These are phyloP conservation scores for Metalampra italica DNA, from an alignment of 2,888 invertebrate genomes.

Conservation along the genomic window DNA sequence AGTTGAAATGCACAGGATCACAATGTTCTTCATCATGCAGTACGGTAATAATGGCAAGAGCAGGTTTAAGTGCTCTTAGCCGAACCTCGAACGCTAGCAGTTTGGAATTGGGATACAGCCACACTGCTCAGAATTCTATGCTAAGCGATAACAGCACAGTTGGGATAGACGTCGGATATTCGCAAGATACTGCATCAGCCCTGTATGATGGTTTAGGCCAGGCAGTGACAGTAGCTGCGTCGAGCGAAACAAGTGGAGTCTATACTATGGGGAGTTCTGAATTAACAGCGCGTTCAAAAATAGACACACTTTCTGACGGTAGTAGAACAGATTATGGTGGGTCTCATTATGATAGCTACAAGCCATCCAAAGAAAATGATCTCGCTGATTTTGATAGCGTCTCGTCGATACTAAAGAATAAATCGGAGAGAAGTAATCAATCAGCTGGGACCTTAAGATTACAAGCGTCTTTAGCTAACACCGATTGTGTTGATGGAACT, in stretches of 20 bases:
- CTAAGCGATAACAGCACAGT: constrained; percentile 85
- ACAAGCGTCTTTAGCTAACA: constrained; percentile 38
- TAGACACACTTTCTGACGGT: constrained; percentile 69
- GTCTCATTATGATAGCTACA: constrained; percentile 79
- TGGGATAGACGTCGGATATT: constrained; percentile 82
- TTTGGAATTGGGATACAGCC: constrained; percentile 90
- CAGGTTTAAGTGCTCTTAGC: constrained; percentile 73
- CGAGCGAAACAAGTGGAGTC: constrained; percentile 91
- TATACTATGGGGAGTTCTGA: constrained; percentile 88
- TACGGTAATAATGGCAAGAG: constrained; percentile 86
- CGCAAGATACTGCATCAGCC: constrained; percentile 77
- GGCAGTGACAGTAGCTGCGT: constrained; percentile 80
- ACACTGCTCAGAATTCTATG: constrained; percentile 91
- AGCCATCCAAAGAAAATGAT: constrained; percentile 72
- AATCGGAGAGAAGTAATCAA: constrained; percentile 62
- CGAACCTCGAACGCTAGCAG: constrained; percentile 88
- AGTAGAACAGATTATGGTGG: constrained; percentile 67
- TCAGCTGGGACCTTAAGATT: constrained; percentile 37
- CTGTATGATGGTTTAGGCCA: constrained; percentile 74
- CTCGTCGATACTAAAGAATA: constrained; percentile 71
- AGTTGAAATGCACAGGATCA: constrained; percentile 83
- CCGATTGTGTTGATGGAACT: constrained; percentile 76
- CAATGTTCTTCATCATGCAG: constrained; percentile 93
- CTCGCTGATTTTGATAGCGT: constrained; percentile 72
- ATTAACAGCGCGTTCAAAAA: constrained; percentile 79